A percentile compares a stretch with the other conserved stretches of the same genome.
Conservation (phyloP, 2,797 vertebrate genomes). For the Sebastes vulpes region DNA sequence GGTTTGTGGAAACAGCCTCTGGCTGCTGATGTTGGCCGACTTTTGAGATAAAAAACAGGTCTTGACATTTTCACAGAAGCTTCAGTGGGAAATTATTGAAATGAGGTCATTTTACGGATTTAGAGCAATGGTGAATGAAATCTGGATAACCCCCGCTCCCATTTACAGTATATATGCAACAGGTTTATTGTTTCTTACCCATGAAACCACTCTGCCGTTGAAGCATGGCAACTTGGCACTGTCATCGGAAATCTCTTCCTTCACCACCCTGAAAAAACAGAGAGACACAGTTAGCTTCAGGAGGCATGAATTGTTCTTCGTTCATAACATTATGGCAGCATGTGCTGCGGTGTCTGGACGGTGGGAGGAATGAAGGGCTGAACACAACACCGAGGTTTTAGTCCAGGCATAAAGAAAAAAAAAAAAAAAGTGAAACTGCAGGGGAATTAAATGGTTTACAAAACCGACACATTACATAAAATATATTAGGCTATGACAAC, state of each 20-base stretch:
- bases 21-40: conserved; percentile 15
- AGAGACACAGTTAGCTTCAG: conserved; percentile 19
- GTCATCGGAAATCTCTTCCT: conserved; percentile 95
- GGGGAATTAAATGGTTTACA: conserved; percentile 39
- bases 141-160: background rate
- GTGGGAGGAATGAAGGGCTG: background rate
- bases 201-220: conserved; percentile 93
- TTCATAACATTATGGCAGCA: conserved; percentile 21
- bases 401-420: background rate
- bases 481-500: background rate
- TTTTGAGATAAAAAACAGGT: conserved; percentile 12
- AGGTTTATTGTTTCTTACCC: conserved; percentile 80
- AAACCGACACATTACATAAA: conserved; percentile 8
- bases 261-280: conserved; percentile 88
- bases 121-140: background rate
- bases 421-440: background rate
- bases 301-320: background rate
- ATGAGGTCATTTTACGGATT: background rate
- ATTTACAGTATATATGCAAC: background rate
- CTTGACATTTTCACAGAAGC: conserved; percentile 26
- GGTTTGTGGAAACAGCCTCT: conserved; percentile 20
- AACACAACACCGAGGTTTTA: background rate
- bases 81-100: background rate
- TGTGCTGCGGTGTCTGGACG: background rate
- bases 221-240: conserved; percentile 90